Conservation (phyloP, 1,140 invertebrate genomes). For the Bombus confusus region DNA sequence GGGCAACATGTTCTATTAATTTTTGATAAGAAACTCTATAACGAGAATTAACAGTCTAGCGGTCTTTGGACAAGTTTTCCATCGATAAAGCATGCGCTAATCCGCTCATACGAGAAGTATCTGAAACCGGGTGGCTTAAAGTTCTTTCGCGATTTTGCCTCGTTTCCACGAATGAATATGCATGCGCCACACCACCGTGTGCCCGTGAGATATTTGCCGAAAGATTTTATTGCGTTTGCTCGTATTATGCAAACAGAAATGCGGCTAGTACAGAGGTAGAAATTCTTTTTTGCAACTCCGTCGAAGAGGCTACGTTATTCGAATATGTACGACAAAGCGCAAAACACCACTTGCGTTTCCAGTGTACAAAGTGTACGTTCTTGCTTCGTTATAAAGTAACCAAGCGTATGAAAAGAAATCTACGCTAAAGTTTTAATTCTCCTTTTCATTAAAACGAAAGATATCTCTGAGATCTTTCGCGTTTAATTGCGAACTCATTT, state of each 20-base stretch:
- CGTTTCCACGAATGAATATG: constrained; percentile 22
- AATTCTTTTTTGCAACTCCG: not conserved
- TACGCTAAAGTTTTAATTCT: not conserved
- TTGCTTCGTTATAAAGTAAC: not conserved
- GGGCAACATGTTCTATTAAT: not conserved
- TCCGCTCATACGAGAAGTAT: not conserved
- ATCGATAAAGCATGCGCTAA: not conserved
- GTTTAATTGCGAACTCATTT: not conserved
- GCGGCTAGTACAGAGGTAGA: not conserved
- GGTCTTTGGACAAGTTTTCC: not conserved
- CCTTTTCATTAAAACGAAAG: not conserved
- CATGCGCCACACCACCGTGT: not conserved
- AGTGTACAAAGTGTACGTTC: not conserved
- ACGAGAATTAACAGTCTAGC: not conserved
- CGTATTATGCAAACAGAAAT: not conserved
- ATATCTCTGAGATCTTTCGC: not conserved
- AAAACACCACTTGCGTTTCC: not conserved
- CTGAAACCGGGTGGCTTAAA: not conserved
- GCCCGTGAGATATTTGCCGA: constrained; percentile 17
- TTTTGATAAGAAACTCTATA: not conserved
- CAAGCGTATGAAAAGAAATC: not conserved
- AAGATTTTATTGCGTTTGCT: constrained; percentile 5
- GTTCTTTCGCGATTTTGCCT: not conserved
- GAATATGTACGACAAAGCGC: not conserved
- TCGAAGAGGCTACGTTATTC: not conserved